Evolutionary conservation across 2,113 vertebrate genomes (phyloP), one percentile per base, ranked within the genome.

Genomic region (Trematocara variabile): DNA sequence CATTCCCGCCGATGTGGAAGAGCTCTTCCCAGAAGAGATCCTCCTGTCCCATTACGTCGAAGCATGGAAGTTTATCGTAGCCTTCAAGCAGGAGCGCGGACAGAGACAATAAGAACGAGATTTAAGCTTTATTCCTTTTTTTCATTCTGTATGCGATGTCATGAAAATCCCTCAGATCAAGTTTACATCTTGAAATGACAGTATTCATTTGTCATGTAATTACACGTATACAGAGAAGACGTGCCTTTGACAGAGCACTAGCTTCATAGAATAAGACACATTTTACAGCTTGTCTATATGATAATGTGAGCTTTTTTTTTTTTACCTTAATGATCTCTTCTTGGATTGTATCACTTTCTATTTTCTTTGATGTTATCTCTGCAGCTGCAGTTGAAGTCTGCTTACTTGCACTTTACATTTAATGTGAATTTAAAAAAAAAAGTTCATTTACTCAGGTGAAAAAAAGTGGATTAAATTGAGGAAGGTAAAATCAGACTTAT

Each of bases 31-130:
- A 0, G 88, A 94, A 0, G 78, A 96, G 65, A 97, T 99, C 68
- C 78, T 41, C 2, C 92, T 99, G 63, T 93, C 94, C 4, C 96
- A 95, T 0, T 97, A 94, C 2, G 58, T 96, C 0, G 95, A 96
- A 3, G 96, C 97, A 0, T 99, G 98, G 98, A 97, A 96, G 90
- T 93, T 95, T 2, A 97, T 96, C 0, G 95, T 97, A 2, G 1
- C 25, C 16, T 95, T 97, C 90, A 98, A 96, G 56, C 88, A 93
- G 28, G 95, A 97, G 28, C 94, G 92, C 4, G 81, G 56, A 25
- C 95, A 94, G 80, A 93, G 90, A 88, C 92, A 84, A 41, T 93
- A 7, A 92, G 11, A 41, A 82, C 2, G 2, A 54, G 16, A 52
- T 8, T 14, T 20, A 25, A 16, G 12, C 5, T 5, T 12, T 30